phyloP scores from a whole-genome alignment of 2,113 vertebrate genomes.

The Stomatorhinus ivindoensis region DNA sequence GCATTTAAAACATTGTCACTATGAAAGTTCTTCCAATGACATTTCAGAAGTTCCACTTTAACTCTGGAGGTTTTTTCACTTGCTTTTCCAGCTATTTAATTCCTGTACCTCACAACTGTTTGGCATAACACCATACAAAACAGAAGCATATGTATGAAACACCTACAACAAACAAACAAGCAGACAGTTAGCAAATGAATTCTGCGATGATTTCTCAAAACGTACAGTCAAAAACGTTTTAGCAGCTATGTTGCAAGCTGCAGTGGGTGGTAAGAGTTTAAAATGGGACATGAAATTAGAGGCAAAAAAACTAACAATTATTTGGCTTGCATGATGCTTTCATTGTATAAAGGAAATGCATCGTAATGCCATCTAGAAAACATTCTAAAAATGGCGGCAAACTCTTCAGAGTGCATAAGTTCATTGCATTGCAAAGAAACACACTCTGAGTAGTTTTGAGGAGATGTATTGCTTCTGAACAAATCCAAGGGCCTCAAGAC shows the following conservation, averaged over 20 bases:
- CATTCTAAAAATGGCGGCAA: not conserved
- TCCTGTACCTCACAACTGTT: not conserved
- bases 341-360: not conserved
- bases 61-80: not conserved
- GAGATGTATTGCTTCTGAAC: slow-evolving; percentile 24
- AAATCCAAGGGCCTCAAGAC: not conserved
- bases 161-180: not conserved
- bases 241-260: not conserved
- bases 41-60: not conserved
- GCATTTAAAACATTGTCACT: not conserved
- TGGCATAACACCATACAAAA: not conserved
- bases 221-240: not conserved
- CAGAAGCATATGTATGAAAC: not conserved
- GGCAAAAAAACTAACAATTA: not conserved
- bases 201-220: not conserved
- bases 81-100: not conserved
- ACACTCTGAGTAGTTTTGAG: not conserved
- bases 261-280: not conserved
- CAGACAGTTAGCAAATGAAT: not conserved
- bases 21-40: not conserved
- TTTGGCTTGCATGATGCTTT: not conserved
- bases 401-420: not conserved
- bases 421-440: not conserved
- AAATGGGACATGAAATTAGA: not conserved
- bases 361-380: not conserved